Base-by-base conservation (phyloP, 2,797 vertebrate genomes). In the Propithecus deckenii region DNA sequence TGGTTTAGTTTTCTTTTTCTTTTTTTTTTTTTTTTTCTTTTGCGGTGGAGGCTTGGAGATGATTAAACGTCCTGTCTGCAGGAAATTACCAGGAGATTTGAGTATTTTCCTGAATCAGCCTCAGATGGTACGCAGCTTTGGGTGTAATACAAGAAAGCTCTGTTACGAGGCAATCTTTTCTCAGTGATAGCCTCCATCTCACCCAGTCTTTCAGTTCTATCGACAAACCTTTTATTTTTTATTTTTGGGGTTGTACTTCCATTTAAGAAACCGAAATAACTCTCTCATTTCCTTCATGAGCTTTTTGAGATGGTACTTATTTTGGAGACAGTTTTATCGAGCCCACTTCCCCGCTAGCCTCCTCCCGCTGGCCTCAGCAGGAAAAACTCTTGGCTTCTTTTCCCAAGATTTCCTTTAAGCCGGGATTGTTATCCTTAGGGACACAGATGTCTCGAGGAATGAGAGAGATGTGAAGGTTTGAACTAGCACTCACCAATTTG, bases 11-110 rank as follows among this genome's bases (percentile, higher is more conserved):
- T 67, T 59, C 57, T 55, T 55, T 48, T 65, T 55, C 52, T 55
- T 50, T 75, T 52, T 41, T 41, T 50, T 13, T 13, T 41, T 69
- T 41, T 30, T 32, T 79, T 4, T 14, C 43, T 63, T 92, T 87
- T 98, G 96, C 0, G 35, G 96, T 83, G 63, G 76, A 32, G 50
- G 80, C 94, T 97, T 96, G 96, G 91, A 88, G 96, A 97, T 98
- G 98, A 98, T 98, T 98, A 98, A 98, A 95, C 76, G 95, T 98
- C 98, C 98, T 97, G 94, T 98, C 98, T 98, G 96, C n/a, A 95
- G 97, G 97, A 98, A 98, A 98, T 97, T 98, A 92, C 89, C 96
- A 94, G 97, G 97, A 98, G 98, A 97, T 96, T 94, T 96, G 97
- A 98, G 78, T 87, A 46, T 96, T 98, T 98, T 98, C 96, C 98